A percentile compares a stretch with the other conserved stretches of the same genome.
Evolutionary conservation across 2,888 invertebrate genomes (phyloP).

Genomic region (Xestobium rufovillosum): DNA sequence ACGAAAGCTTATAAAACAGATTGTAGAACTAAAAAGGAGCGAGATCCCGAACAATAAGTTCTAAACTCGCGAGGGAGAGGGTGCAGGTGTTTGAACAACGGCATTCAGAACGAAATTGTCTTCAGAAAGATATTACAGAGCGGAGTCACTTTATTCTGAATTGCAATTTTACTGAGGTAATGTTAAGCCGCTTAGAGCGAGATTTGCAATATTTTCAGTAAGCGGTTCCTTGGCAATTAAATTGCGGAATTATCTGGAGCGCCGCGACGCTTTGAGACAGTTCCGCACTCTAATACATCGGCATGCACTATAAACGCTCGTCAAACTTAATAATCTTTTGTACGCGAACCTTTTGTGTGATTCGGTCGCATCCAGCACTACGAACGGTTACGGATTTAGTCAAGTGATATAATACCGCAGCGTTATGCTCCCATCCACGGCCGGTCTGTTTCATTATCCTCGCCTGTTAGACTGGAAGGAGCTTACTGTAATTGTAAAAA

Average conservation of each 20-base stretch:
- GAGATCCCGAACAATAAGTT: no score
- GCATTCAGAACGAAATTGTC: slow-evolving; percentile 34
- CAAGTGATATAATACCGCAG: slow-evolving; percentile 3
- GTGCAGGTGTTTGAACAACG: slow-evolving; percentile 31
- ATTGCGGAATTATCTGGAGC: slow-evolving; percentile 25
- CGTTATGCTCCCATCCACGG: no score
- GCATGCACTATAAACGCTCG: slow-evolving; percentile 36
- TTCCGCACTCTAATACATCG: slow-evolving; percentile 29
- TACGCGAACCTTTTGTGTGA: slow-evolving; percentile 40
- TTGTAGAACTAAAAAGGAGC: no score
- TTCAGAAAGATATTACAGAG: slow-evolving; percentile 37
- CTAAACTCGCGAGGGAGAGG: slow-evolving; percentile 21
- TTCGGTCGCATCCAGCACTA: slow-evolving; percentile 22
- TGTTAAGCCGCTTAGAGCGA: slow-evolving; percentile 38
- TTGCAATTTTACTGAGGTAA: slow-evolving; percentile 35
- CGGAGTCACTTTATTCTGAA: slow-evolving; percentile 38
- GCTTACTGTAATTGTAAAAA: slow-evolving; percentile 30
- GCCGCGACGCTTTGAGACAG: slow-evolving; percentile 19
- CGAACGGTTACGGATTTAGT: slow-evolving; percentile 12
- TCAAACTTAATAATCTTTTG: slow-evolving; percentile 46
- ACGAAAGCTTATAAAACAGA: no score
- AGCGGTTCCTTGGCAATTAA: slow-evolving; percentile 35
- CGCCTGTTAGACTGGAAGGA: slow-evolving; percentile 28
- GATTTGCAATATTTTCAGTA: slow-evolving; percentile 27
- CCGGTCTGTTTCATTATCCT: slow-evolving; percentile 21